phyloP scores from a whole-genome alignment of 2,888 invertebrate species.

The Clunio marinus region DNA sequence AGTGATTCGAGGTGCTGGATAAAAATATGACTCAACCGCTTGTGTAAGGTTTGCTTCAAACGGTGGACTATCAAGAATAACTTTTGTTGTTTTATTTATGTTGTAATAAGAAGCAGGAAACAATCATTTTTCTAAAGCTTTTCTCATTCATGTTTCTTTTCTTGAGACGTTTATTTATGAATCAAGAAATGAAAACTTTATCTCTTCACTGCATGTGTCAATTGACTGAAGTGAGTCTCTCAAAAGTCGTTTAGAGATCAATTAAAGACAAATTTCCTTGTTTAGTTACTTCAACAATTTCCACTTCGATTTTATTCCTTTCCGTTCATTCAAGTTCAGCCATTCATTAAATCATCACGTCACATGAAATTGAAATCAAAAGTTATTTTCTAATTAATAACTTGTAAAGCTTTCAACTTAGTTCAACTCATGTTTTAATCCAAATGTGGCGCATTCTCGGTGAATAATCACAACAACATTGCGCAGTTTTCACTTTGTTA shows the following conservation, averaged over 20 bases:
- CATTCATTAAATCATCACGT: neutral
- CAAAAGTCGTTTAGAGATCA: neutral
- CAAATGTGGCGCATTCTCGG: neutral
- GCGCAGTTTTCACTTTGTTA: neutral
- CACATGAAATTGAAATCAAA: neutral
- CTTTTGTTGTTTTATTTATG: too few species aligned
- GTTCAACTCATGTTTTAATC: neutral
- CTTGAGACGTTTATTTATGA: too few species aligned
- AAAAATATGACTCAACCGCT: neutral
- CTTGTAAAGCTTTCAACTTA: too few species aligned
- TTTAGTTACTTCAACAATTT: neutral
- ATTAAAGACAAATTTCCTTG: neutral
- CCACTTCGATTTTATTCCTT: too few species aligned
- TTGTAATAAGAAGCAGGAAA: slow-evolving; percentile 4
- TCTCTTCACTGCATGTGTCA: neutral
- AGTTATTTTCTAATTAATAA: slow-evolving; percentile 4
- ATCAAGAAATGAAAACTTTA: too few species aligned
- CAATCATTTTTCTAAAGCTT: neutral
- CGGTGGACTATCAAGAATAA: neutral
- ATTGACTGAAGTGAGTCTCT: too few species aligned
- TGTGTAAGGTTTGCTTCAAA: neutral
- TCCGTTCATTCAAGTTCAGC: slow-evolving; percentile 3
- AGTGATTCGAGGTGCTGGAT: neutral
- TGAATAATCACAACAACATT: neutral
- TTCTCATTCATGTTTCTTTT: neutral